These are phyloP conservation scores for Camelus dromedarius DNA, from an alignment of 2,113 vertebrate species.

Conservation along the genomic window DNA sequence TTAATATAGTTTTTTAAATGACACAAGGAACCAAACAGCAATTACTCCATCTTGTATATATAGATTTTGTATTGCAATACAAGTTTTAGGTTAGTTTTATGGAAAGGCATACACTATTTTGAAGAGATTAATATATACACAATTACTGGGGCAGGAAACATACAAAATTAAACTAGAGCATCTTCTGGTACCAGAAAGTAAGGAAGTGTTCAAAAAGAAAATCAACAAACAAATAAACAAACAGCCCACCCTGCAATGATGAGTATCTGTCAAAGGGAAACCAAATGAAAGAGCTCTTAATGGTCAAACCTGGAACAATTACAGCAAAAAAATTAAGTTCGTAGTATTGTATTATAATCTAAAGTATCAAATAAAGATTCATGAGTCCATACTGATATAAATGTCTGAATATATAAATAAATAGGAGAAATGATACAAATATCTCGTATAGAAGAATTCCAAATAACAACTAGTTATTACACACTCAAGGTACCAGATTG, in stretches of 20 bases:
- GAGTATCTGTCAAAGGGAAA: not conserved
- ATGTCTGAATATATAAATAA: not conserved
- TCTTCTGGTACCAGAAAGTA: not conserved
- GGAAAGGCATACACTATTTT: not conserved
- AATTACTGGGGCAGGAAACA: not conserved
- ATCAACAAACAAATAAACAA: not conserved
- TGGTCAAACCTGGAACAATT: not conserved
- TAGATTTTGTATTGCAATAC: not conserved
- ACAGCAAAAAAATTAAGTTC: not conserved
- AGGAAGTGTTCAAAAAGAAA: not conserved
- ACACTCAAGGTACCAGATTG: accelerated
- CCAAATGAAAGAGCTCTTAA: not conserved
- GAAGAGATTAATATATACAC: not conserved
- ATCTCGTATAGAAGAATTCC: not conserved
- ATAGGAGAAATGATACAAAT: not conserved
- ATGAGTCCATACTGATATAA: not conserved
- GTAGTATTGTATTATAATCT: not conserved
- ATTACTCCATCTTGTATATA: not conserved
- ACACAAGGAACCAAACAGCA: not conserved
- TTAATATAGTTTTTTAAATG: not conserved
- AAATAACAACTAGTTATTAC: not conserved
- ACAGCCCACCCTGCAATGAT: not conserved
- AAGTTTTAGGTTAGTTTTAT: not conserved
- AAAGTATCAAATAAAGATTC: not conserved
- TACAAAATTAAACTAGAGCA: not conserved